Evolutionary conservation across 2,888 invertebrate species (phyloP).

Genomic region (Octonoba sinensis): DNA sequence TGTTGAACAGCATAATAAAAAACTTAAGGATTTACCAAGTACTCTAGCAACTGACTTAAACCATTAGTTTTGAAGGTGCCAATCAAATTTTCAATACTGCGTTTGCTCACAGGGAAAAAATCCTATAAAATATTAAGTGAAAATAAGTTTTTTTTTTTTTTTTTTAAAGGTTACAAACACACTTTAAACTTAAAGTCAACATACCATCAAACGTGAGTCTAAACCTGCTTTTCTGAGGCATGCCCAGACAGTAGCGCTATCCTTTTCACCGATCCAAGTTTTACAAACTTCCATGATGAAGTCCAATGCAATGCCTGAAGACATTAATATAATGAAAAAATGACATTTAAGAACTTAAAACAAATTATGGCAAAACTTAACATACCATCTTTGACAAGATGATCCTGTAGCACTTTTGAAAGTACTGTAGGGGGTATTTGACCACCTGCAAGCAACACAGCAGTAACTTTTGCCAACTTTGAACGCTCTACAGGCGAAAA

Average conservation of each 20-base stretch:
- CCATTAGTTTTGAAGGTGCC: slow-evolving; percentile 85
- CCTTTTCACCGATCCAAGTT: slow-evolving; percentile 91
- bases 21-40: slow-evolving; percentile 72
- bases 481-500: slow-evolving; percentile 89
- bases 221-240: slow-evolving; percentile 89
- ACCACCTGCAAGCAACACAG: slow-evolving; percentile 92
- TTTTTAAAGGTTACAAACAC: neutral
- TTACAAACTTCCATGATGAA: slow-evolving; percentile 93
- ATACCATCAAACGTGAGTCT: slow-evolving; percentile 73
- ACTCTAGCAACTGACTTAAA: slow-evolving; percentile 80
- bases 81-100: slow-evolving; percentile 87
- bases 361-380: neutral
- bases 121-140: slow-evolving; percentile 73
- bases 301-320: slow-evolving; percentile 86
- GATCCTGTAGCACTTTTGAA: slow-evolving; percentile 77
- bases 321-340: slow-evolving; percentile 1
- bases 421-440: slow-evolving; percentile 91
- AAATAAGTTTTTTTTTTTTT: neutral
- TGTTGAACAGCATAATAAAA: neutral
- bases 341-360: neutral
- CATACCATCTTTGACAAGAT: slow-evolving; percentile 77
- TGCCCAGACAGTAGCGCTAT: slow-evolving; percentile 85
- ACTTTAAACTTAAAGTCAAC: neutral
- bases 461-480: slow-evolving; percentile 94
- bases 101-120: slow-evolving; percentile 93